Base-by-base conservation (phyloP, 2,113 vertebrate species). In the Athene noctua region DNA sequence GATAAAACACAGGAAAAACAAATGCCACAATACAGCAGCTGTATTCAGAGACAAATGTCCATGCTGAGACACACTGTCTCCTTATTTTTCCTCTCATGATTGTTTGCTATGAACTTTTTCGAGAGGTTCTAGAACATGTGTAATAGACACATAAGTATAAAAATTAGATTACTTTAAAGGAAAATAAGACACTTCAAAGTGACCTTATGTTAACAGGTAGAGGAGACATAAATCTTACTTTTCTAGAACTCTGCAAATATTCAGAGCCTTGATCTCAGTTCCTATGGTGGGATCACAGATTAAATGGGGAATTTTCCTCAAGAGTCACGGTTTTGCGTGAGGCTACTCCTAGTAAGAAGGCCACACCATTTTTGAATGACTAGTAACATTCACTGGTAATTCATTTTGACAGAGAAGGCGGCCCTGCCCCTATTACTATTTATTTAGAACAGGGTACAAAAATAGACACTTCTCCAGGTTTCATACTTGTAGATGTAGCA, bases 401-500 rank as follows among this genome's bases (percentile, higher is more conserved):
- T 72, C 13, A 46, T 25, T 86, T 42, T 36, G 77, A 57, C 54
- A 89, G 80, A 88, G 85, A 27, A 88, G 52, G 59, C 66, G 42
- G 83, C 58, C 77, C 65, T 89, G 47, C 62, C 77, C 55, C 71
- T 86, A 36, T 58, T 72, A 54, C 67, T 92, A 84, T 96, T 96
- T 91, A 90, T 71, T 94, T 91, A 82, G 38, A 92, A 70, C 47
- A 66, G 51, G 49, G 38, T 74, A 78, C 70, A 94, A 94, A 89
- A 80, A 38, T 32, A 96, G 94, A 88, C 63, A 62, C 49, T 78
- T 96, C 67, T 80, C 83, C 92, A 86, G 80, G 90, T 95, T 88
- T 92, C 83, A 71, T 52, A 82, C 77, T 88, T 86, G 38, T 19
- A 91, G 90, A 95, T 96, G 86, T 52, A 96, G 90, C 86, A 94